Evolutionary conservation across 2,113 vertebrate species (phyloP).

Genomic region (Pelobates fuscus): DNA sequence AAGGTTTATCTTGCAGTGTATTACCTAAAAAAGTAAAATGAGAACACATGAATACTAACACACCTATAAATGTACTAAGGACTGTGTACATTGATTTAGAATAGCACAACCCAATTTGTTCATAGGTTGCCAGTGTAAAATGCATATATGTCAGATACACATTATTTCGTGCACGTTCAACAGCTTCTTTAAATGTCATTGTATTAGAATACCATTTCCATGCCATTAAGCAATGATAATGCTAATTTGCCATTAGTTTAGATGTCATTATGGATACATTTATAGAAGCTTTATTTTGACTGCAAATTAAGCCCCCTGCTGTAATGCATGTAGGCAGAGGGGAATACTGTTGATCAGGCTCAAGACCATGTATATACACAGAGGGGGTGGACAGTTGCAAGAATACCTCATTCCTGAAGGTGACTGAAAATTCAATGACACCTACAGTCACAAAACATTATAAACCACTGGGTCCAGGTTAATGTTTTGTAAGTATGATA

Average conservation of each 20-base stretch:
- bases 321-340: background rate
- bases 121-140: background rate
- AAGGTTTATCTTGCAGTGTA: no score
- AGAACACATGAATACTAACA: no score
- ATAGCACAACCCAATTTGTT: no score
- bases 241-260: slow-evolving; percentile 1
- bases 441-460: background rate
- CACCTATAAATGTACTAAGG: no score
- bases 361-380: background rate
- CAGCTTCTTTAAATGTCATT: slow-evolving; percentile 7
- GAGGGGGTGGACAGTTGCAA: background rate
- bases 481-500: no score
- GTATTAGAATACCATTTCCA: slow-evolving; percentile 2
- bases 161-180: background rate
- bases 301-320: background rate
- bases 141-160: background rate
- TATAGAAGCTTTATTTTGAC: slow-evolving; percentile 1
- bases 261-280: slow-evolving; percentile 1
- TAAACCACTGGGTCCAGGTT: background rate
- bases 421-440: background rate
- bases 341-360: background rate
- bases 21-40: no score
- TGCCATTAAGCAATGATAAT: slow-evolving; percentile 2
- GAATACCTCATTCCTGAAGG: background rate
- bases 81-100: no score